phyloP scores from a whole-genome alignment of 92 coral and sea anemone species.

The Anthopleura xanthogrammica region DNA sequence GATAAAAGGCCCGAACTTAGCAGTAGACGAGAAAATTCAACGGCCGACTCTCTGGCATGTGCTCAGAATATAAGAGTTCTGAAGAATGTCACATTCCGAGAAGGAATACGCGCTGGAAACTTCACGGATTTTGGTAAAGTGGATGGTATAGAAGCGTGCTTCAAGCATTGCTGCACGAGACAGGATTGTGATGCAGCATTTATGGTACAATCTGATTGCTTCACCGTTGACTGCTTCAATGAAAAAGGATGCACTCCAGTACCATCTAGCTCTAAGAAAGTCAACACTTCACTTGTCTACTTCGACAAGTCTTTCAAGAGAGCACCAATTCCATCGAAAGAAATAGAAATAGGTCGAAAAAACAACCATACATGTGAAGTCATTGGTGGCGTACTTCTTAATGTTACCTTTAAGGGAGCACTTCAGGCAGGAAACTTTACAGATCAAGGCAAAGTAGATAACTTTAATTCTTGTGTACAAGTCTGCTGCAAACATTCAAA shows the following conservation, averaged over 20 bases:
- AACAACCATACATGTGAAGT: slow-evolving; percentile 31
- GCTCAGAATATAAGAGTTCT: slow-evolving; percentile 56
- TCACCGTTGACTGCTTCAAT: slow-evolving; percentile 76
- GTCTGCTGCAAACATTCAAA: slow-evolving; percentile 55
- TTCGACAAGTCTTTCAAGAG: slow-evolving; percentile 40
- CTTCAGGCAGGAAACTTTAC: slow-evolving; percentile 63
- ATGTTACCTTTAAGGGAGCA: slow-evolving; percentile 66
- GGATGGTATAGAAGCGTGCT: slow-evolving; percentile 66
- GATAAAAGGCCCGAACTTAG: slow-evolving; percentile 1
- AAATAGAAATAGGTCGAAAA: no score
- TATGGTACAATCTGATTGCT: slow-evolving; percentile 86
- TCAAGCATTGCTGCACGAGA: slow-evolving; percentile 76
- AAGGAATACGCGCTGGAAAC: slow-evolving; percentile 94
- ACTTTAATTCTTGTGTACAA: slow-evolving; percentile 56
- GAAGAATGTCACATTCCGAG: slow-evolving; percentile 81
- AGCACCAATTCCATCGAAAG: neutral
- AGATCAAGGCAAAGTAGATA: slow-evolving; percentile 46
- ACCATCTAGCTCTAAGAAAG: slow-evolving; percentile 63
- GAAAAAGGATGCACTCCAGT: slow-evolving; percentile 73
- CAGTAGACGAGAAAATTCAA: neutral
- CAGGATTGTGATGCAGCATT: slow-evolving; percentile 90
- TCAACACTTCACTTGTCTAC: slow-evolving; percentile 72
- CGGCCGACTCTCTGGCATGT: slow-evolving; percentile 34
- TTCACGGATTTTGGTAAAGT: slow-evolving; percentile 91
- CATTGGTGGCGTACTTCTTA: slow-evolving; percentile 32